Conservation (phyloP, 1,140 invertebrate genomes). For the Drosophila baimaii region DNA sequence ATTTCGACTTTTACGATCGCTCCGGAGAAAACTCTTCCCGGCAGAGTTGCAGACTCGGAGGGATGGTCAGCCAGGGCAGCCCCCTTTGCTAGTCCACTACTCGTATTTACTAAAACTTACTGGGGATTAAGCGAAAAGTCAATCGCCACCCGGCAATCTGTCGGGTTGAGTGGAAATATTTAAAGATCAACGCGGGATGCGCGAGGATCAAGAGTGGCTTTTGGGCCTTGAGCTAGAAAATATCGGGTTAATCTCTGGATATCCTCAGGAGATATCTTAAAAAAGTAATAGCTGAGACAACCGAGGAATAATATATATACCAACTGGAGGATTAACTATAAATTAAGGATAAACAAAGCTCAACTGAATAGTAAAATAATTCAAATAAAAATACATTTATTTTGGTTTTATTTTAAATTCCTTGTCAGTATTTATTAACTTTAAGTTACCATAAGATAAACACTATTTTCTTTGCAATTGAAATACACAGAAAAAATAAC, state of each 20-base stretch:
- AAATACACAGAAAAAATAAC: background rate
- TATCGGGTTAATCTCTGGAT: background rate
- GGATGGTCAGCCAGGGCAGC: conserved; percentile 34
- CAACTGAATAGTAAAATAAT: too few relatives aligned
- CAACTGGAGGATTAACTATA: rapidly evolving
- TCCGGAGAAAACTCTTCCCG: conserved; percentile 17
- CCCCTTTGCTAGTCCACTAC: conserved; percentile 14
- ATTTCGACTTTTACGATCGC: conserved; percentile 70
- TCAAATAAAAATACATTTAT: too few relatives aligned
- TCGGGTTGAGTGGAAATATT: conserved; percentile 38
- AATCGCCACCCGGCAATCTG: conserved; percentile 42
- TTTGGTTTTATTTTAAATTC: background rate
- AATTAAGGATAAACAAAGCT: too few relatives aligned
- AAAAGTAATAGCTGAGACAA: too few relatives aligned
- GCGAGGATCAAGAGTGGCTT: conserved; percentile 17
- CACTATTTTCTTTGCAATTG: background rate
- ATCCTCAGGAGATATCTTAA: background rate
- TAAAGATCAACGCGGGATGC: conserved; percentile 32
- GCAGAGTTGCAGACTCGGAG: conserved; percentile 6
- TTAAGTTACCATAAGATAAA: too few relatives aligned
- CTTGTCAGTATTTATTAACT: too few relatives aligned
- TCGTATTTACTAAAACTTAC: conserved; percentile 69
- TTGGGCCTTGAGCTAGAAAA: background rate
- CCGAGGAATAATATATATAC: too few relatives aligned
- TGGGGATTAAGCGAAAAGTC: conserved; percentile 69